Base-by-base conservation (phyloP, 2,113 vertebrate genomes). In the Numida meleagris region DNA sequence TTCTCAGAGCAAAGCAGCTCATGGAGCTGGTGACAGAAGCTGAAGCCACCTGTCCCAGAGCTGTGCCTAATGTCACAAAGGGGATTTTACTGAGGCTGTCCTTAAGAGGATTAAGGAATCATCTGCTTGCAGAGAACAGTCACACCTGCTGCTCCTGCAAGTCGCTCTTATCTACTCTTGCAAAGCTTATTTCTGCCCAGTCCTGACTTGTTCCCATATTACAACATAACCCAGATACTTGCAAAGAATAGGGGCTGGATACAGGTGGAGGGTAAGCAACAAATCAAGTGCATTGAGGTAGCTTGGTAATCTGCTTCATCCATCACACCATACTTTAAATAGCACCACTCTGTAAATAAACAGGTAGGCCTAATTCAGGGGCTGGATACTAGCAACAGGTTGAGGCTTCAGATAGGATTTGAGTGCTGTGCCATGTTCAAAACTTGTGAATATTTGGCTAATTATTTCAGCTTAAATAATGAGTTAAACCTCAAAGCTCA, bases 41-140 rank as follows among this genome's bases (percentile, higher is more conserved):
- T 79, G 58, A 82, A 46, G 94, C 91, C 96, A 96, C 96, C 95
- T 96, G 95, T 86, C 65, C 77, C 58, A 84, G 85, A 95, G 84
- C 77, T 77, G 43, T 2, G 4, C 76, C 78, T 95, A 88, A 88
- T 95, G 86, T 84, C 87, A 94, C 84, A 95, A 96, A 95, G 94
- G 92, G 82, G 95, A 96, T 97, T 96, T 96, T 73, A 73, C 59
- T 80, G 81, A 89, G 91, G 77, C 90, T 74, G 40, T 51, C 45
- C 85, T 82, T 96, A 96, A 96, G 94, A 96, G 43, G 86, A 94
- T 95, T 95, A 95, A 70, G 63, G 87, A 93, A 93, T 88, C 93
- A 95, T 85, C 71, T 84, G 20, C 91, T 92, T 87, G 86, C 79
- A 93, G 82, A 92, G 82, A 89, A 96, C 72, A 91, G 65, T 10